Evolutionary conservation across 2,113 vertebrate species (phyloP).

Genomic region (Mesocricetus auratus): DNA sequence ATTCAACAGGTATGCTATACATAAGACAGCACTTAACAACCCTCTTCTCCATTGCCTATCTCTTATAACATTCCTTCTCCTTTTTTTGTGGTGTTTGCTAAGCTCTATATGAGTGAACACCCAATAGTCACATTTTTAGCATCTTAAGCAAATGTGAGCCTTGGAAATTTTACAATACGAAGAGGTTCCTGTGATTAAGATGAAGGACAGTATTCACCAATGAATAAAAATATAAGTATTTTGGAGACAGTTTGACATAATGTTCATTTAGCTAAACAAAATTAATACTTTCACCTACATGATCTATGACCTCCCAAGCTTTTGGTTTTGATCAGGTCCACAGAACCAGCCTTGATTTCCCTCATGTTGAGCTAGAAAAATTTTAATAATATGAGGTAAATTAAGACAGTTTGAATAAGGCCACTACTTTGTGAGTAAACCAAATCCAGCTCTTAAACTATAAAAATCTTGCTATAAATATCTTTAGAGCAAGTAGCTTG

Average conservation of each 20-base stretch:
- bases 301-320: neutral
- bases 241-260: neutral
- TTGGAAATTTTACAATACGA: neutral
- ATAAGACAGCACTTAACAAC: neutral
- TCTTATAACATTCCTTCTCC: neutral
- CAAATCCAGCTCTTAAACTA: neutral
- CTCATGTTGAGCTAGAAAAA: neutral
- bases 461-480: neutral
- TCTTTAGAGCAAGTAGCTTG: neutral
- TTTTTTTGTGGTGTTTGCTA: neutral
- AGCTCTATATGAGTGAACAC: neutral
- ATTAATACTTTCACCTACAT: neutral
- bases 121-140: neutral
- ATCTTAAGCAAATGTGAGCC: neutral
- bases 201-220: too few species aligned
- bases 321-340: neutral
- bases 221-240: neutral
- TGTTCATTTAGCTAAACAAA: too few species aligned
- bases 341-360: neutral
- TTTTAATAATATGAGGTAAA: too few species aligned
- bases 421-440: neutral
- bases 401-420: too few species aligned
- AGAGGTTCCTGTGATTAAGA: neutral
- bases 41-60: neutral
- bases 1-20: neutral